These are phyloP conservation scores for Anoplophora glabripennis DNA, from an alignment of 1,140 invertebrate species.

Conservation along the genomic window DNA sequence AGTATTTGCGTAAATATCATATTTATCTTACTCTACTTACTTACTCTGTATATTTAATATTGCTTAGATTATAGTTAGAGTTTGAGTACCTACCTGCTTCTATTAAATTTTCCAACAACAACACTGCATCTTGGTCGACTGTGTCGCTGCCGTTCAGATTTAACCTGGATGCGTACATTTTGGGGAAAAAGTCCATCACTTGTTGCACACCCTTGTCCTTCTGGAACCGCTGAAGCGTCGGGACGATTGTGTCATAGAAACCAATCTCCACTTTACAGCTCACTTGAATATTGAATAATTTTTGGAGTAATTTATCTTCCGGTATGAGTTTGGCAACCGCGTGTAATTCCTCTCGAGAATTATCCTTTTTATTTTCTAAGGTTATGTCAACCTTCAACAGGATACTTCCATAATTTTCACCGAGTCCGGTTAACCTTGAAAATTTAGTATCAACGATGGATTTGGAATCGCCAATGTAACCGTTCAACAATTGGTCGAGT, in stretches of 20 bases:
- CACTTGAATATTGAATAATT: constrained; percentile 55
- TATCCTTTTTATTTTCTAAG: constrained; percentile 30
- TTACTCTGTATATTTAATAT: no score
- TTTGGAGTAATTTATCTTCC: constrained; percentile 50
- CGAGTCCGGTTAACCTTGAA: constrained; percentile 52
- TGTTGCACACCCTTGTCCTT: constrained; percentile 46
- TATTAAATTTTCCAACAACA: constrained; percentile 57
- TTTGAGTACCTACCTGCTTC: constrained; percentile 29
- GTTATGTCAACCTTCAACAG: constrained; percentile 49
- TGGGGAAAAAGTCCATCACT: constrained; percentile 49
- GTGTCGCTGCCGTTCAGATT: constrained; percentile 41
- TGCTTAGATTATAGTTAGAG: no score
- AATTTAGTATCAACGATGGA: constrained; percentile 19
- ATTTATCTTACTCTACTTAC: no score
- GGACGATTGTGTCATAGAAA: constrained; percentile 52
- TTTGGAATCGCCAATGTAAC: constrained; percentile 4
- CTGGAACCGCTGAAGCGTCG: constrained; percentile 51
- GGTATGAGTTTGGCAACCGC: constrained; percentile 55
- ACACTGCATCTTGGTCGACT: constrained; percentile 54
- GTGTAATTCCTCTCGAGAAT: constrained; percentile 43
- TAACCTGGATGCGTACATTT: constrained; percentile 53
- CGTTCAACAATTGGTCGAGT: constrained; percentile 17
- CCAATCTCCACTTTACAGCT: constrained; percentile 56
- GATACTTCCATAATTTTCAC: constrained; percentile 60
- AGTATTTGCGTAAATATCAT: no score